Percentiles rank a stretch among this genome's conserved stretches.
Evolutionary conservation across 1,140 invertebrate species (phyloP).

Genomic region (Eciton burchellii): DNA sequence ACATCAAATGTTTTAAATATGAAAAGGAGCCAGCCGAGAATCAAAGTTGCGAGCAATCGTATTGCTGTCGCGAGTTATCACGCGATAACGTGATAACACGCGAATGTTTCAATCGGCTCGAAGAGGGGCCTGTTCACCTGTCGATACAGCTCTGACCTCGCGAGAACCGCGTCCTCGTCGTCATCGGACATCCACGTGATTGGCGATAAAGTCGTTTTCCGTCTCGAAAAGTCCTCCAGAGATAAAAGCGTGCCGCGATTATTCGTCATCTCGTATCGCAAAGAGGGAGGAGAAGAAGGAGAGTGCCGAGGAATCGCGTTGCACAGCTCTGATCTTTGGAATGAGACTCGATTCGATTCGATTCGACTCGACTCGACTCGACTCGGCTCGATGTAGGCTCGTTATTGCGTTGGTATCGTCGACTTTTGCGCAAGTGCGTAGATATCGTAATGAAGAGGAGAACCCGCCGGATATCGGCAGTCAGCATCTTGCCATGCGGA

Average conservation of each 20-base stretch:
- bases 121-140: slow-evolving; percentile 13
- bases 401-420: slow-evolving; percentile 41
- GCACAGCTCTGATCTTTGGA: slow-evolving; percentile 71
- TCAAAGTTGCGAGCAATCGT: not conserved
- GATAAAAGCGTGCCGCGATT: not conserved
- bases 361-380: not conserved
- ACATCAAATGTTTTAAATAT: not conserved
- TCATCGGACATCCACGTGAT: slow-evolving; percentile 23
- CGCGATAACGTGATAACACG: not conserved
- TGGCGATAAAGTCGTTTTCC: slow-evolving; percentile 8
- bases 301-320: not conserved
- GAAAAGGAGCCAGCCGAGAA: not conserved
- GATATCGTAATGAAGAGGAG: slow-evolving; percentile 63
- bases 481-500: slow-evolving; percentile 47
- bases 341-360: not conserved
- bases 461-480: slow-evolving; percentile 32
- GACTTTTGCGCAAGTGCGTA: slow-evolving; percentile 74
- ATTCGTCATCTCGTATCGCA: slow-evolving; percentile 34
- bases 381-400: not conserved
- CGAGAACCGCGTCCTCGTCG: too few species aligned
- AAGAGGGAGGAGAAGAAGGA: not conserved
- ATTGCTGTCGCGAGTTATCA: not conserved
- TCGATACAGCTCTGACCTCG: slow-evolving; percentile 43
- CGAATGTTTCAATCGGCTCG: not conserved
- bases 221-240: not conserved